Evolutionary conservation across 2,797 vertebrate genomes (phyloP).

Genomic region (Tenualosa thibaudeaui): DNA sequence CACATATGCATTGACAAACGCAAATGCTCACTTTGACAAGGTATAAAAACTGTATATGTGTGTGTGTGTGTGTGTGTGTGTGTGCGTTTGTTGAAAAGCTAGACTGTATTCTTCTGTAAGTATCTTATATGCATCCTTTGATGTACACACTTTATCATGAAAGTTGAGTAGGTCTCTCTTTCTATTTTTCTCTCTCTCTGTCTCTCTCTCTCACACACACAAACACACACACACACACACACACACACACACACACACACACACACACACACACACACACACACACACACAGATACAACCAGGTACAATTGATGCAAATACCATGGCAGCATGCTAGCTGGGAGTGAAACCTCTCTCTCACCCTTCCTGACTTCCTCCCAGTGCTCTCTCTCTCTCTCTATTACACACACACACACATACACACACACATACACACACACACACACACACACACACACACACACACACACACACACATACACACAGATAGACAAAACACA

Average conservation of each 20-base stretch:
- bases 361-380: background rate
- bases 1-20: background rate
- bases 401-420: background rate
- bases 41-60: background rate
- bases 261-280: conserved; percentile 13
- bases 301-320: conserved; percentile 17
- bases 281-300: background rate
- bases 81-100: background rate
- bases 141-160: too few species aligned
- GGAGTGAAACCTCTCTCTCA: background rate
- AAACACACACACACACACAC: conserved; percentile 5
- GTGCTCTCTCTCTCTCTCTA: background rate
- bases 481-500: background rate
- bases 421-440: background rate
- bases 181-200: background rate
- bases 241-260: background rate
- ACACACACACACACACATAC: background rate
- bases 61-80: background rate
- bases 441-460: background rate
- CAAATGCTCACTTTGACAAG: background rate
- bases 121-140: too few species aligned
- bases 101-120: background rate
- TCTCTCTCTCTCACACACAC: background rate
- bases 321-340: conserved; percentile 26
- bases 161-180: background rate